Conservation (phyloP, 2,113 vertebrate genomes). For the Phylloscopus trochilus region DNA sequence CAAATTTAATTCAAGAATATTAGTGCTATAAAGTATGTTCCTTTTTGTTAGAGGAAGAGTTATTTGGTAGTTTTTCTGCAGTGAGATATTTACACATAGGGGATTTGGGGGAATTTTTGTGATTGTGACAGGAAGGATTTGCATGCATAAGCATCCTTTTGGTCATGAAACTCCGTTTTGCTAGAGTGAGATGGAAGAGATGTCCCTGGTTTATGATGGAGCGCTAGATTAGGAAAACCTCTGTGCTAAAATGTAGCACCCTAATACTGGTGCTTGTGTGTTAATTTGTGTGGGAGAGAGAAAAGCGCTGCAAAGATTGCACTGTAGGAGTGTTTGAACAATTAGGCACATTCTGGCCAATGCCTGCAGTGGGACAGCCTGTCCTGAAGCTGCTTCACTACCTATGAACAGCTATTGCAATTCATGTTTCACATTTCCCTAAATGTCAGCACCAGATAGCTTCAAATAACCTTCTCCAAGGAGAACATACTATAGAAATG, state of each 20-base stretch:
- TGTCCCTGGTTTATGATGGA: background rate
- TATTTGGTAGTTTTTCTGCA: background rate
- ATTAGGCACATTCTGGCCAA: background rate
- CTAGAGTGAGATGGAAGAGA: background rate
- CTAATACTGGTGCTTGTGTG: background rate
- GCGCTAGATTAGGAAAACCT: background rate
- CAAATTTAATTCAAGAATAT: background rate
- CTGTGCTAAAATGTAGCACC: background rate
- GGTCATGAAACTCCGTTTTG: background rate
- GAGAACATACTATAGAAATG: conserved; percentile 32
- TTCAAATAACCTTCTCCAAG: conserved; percentile 30
- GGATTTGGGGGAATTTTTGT: background rate
- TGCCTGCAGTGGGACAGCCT: background rate
- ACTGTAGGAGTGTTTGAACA: background rate
- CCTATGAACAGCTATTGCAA: conserved; percentile 36
- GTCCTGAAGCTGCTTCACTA: background rate
- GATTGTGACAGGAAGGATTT: background rate
- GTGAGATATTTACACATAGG: background rate
- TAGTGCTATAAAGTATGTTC: background rate
- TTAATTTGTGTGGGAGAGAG: background rate
- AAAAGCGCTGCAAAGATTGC: background rate
- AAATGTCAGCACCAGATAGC: conserved; percentile 49
- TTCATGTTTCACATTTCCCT: conserved; percentile 34
- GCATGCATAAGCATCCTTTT: background rate
- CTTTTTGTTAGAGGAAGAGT: background rate